Percentiles rank a stretch among this genome's conserved stretches.
Evolutionary conservation across 2,113 vertebrate species (phyloP).

Genomic region (Lepidothrix coronata): DNA sequence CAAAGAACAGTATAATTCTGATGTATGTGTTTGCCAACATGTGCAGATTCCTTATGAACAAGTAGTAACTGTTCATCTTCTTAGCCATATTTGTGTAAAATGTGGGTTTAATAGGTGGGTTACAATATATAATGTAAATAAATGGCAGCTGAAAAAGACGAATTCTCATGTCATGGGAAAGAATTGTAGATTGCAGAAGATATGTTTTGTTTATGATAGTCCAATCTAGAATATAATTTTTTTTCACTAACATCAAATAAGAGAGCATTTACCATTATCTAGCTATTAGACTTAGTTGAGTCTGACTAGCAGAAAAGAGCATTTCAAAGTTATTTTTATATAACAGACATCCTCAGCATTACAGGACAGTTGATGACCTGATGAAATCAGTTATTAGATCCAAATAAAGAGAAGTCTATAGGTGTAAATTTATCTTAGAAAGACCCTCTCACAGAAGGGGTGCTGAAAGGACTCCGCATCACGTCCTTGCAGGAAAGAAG

Average conservation of each 20-base stretch:
- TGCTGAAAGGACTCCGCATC: accelerated
- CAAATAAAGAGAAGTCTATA: not conserved
- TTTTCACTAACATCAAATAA: not conserved
- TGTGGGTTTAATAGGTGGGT: not conserved
- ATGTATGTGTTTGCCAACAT: not conserved
- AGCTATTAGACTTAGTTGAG: not conserved
- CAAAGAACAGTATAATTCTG: not conserved
- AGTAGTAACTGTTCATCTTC: not conserved
- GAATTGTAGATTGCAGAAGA: not conserved
- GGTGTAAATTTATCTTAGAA: not conserved
- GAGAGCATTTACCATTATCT: not conserved
- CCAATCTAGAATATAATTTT: not conserved
- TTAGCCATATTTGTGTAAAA: not conserved
- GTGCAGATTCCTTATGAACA: not conserved
- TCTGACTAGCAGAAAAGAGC: not conserved
- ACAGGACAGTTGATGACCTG: not conserved
- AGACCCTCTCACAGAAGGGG: not conserved
- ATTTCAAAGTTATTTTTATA: not conserved
- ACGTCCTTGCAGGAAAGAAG: not conserved
- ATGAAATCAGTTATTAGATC: not conserved
- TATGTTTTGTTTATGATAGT: not conserved
- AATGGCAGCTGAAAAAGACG: not conserved
- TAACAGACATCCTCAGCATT: not conserved
- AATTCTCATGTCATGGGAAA: not conserved
- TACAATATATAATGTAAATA: not conserved